These are phyloP conservation scores for Andrena camellia DNA, from an alignment of 2,888 invertebrate genomes.

Conservation along the genomic window DNA sequence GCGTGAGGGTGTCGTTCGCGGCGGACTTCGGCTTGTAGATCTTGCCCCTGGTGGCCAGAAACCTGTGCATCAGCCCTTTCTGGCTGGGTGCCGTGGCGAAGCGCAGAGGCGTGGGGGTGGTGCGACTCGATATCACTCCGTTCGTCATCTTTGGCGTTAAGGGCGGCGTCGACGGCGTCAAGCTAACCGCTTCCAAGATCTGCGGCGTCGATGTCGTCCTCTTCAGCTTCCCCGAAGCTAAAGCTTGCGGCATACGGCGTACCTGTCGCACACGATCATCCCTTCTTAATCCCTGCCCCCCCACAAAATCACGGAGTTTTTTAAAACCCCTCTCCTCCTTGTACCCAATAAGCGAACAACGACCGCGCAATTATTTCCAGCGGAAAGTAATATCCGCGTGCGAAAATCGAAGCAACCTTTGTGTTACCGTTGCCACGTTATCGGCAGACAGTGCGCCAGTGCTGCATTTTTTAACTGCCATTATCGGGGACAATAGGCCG, in stretches of 20 bases:
- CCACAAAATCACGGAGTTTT: neutral
- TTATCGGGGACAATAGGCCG: conserved; percentile 37
- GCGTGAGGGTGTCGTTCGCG: conserved; percentile 65
- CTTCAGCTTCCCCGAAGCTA: conserved; percentile 79
- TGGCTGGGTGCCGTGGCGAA: conserved; percentile 89
- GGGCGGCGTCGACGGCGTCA: conserved; percentile 64
- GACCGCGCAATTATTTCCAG: neutral
- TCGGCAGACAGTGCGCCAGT: conserved; percentile 3
- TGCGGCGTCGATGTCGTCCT: conserved; percentile 82
- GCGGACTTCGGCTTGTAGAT: conserved; percentile 81
- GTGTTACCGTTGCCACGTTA: neutral
- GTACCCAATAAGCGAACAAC: neutral
- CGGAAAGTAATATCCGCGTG: neutral
- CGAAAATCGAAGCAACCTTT: neutral
- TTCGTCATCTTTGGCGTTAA: conserved; percentile 81
- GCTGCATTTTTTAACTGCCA: conserved; percentile 19
- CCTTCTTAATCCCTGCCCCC: neutral
- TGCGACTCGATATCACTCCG: conserved; percentile 79
- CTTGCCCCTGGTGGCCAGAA: conserved; percentile 92
- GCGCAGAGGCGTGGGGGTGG: conserved; percentile 83
- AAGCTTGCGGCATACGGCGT: conserved; percentile 81
- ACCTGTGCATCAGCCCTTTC: conserved; percentile 93
- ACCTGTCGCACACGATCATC: conserved; percentile 68
- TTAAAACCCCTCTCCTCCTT: neutral
- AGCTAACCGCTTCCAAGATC: conserved; percentile 76